Conservation (phyloP, 2,113 vertebrate species). For the Oryzias javanicus region DNA sequence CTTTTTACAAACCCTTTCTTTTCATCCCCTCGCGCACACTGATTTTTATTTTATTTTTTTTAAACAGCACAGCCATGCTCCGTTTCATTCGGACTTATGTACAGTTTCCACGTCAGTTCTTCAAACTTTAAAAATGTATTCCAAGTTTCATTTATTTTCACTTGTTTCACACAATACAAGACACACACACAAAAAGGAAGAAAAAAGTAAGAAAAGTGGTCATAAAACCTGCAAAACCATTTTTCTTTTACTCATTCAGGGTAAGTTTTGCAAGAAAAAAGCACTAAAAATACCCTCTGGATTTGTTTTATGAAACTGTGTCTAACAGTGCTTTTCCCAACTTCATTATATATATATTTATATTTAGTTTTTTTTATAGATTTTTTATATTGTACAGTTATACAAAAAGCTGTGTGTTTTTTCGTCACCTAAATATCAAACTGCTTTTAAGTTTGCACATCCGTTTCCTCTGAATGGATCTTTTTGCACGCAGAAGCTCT, state of each 20-base stretch:
- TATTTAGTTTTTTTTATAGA: slow-evolving; percentile 40
- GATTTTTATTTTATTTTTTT: slow-evolving; percentile 45
- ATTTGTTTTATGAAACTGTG: slow-evolving; percentile 85
- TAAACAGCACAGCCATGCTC: slow-evolving; percentile 65
- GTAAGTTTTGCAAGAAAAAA: slow-evolving; percentile 85
- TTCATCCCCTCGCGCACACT: slow-evolving; percentile 15
- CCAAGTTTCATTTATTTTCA: slow-evolving; percentile 63
- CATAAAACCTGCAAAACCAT: slow-evolving; percentile 73
- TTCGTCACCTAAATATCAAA: slow-evolving; percentile 80
- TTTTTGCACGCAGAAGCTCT: slow-evolving; percentile 81
- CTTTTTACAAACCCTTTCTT: slow-evolving; percentile 17
- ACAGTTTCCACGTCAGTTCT: slow-evolving; percentile 72
- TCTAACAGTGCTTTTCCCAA: slow-evolving; percentile 78
- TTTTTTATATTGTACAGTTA: slow-evolving; percentile 67
- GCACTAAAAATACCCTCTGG: slow-evolving; percentile 80
- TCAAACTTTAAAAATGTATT: slow-evolving; percentile 63
- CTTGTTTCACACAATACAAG: slow-evolving; percentile 47
- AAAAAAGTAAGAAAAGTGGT: slow-evolving; percentile 67
- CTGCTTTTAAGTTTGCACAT: slow-evolving; percentile 39
- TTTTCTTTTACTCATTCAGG: slow-evolving; percentile 81
- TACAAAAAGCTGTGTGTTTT: slow-evolving; percentile 88
- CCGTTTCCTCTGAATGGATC: slow-evolving; percentile 76
- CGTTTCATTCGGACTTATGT: slow-evolving; percentile 82
- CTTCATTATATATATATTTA: slow-evolving; percentile 39
- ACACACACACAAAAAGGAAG: slow-evolving; percentile 72